phyloP scores from a whole-genome alignment of 2,113 vertebrate species.

The Paedocypris sp. region DNA sequence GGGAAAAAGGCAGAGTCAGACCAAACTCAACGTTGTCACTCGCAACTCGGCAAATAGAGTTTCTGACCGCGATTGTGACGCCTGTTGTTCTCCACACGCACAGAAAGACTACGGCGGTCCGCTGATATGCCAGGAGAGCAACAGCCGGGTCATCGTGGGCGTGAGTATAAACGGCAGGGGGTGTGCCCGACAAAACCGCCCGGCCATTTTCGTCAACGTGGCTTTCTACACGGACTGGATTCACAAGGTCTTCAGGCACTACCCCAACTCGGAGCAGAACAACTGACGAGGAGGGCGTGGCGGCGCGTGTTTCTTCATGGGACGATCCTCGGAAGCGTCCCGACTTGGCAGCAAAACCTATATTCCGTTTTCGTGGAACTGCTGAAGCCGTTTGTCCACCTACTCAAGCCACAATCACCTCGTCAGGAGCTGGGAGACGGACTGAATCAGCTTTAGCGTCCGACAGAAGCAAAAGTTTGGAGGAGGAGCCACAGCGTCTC shows the following conservation, averaged over 20 bases:
- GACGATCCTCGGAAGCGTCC: background rate
- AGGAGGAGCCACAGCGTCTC: conserved; percentile 5
- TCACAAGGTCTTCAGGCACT: conserved; percentile 76
- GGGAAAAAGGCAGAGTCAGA: no score
- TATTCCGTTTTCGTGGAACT: background rate
- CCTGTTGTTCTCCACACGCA: conserved; percentile 23
- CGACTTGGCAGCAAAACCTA: background rate
- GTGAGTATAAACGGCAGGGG: conserved; percentile 89
- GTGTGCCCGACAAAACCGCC: conserved; percentile 81
- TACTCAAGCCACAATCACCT: conserved; percentile 6
- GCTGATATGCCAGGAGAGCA: conserved; percentile 86
- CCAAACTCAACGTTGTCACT: no score
- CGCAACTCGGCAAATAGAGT: no score
- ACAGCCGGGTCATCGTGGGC: conserved; percentile 80
- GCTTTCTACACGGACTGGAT: conserved; percentile 92
- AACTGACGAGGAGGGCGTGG: conserved; percentile 27
- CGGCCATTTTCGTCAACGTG: conserved; percentile 86
- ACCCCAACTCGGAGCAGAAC: conserved; percentile 46
- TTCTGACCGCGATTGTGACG: no score
- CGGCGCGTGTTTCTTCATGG: background rate
- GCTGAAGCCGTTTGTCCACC: conserved; percentile 10
- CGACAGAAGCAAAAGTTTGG: no score
- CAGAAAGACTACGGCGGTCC: conserved; percentile 95
- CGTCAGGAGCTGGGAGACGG: background rate
- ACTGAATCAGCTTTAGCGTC: no score